A percentile compares a stretch with the other conserved stretches of the same genome.
phyloP scores from a whole-genome alignment of 1,140 invertebrate genomes.

The Melitaea cinxia region DNA sequence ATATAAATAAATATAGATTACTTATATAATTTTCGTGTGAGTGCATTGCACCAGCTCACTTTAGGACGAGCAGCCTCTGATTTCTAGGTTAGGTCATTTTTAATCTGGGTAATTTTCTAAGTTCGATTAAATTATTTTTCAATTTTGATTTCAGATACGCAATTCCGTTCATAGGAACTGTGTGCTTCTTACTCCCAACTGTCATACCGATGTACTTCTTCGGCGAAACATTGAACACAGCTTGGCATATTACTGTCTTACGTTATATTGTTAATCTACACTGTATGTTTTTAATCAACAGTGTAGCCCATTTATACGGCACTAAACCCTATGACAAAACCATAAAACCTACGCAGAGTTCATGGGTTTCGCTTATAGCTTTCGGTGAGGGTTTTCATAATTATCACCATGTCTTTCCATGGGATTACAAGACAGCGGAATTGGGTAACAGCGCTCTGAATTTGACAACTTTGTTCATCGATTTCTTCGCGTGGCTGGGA shows the following conservation, averaged over 20 bases:
- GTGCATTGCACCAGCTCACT: no score
- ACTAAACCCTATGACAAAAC: slow-evolving; percentile 45
- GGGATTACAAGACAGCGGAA: slow-evolving; percentile 87
- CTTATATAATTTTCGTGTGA: no score
- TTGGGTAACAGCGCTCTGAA: slow-evolving; percentile 79
- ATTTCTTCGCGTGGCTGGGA: slow-evolving; percentile 80
- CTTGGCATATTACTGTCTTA: slow-evolving; percentile 37
- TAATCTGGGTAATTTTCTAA: not conserved
- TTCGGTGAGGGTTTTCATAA: slow-evolving; percentile 40
- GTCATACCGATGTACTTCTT: slow-evolving; percentile 48
- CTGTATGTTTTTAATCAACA: slow-evolving; percentile 44
- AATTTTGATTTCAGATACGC: slow-evolving; percentile 43
- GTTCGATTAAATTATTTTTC: not conserved
- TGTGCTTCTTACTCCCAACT: slow-evolving; percentile 48
- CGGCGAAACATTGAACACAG: slow-evolving; percentile 37
- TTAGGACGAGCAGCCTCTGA: no score
- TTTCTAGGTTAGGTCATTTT: no score
- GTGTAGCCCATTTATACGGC: slow-evolving; percentile 46
- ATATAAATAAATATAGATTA: no score
- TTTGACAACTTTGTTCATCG: slow-evolving; percentile 78
- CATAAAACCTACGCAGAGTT: slow-evolving; percentile 37
- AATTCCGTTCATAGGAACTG: slow-evolving; percentile 41
- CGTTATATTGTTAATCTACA: slow-evolving; percentile 43
- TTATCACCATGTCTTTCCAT: slow-evolving; percentile 44
- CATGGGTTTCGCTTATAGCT: slow-evolving; percentile 24